phyloP scores from a whole-genome alignment of 2,888 invertebrate species.

The Latheticus oryzae region DNA sequence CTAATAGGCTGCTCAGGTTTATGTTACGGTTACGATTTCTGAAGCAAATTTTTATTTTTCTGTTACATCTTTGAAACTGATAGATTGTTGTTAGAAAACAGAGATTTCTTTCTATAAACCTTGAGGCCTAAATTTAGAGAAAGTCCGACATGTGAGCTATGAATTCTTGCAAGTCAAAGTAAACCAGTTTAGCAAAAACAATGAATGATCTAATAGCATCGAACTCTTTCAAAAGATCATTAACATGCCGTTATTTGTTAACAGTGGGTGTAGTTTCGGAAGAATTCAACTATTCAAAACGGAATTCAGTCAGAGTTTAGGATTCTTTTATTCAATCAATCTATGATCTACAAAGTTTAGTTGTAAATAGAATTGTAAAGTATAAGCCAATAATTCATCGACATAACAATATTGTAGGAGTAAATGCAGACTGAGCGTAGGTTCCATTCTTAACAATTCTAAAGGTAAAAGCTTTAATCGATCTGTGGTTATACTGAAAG shows the following conservation, averaged over 20 bases:
- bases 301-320: neutral
- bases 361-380: constrained; percentile 39
- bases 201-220: constrained; percentile 21
- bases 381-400: constrained; percentile 47
- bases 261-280: neutral
- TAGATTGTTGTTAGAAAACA: no score
- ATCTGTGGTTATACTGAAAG: constrained; percentile 1
- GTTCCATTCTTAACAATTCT: constrained; percentile 18
- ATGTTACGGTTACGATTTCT: no score
- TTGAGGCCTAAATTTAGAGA: no score
- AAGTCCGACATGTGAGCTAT: constrained; percentile 2
- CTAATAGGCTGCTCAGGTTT: no score
- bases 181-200: constrained; percentile 14
- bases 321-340: neutral
- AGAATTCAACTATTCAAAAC: neutral
- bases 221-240: constrained; percentile 12
- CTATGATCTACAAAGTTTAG: constrained; percentile 12
- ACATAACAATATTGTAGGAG: constrained; percentile 53
- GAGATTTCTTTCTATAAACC: no score
- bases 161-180: neutral
- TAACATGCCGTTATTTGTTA: constrained; percentile 7
- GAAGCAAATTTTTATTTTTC: no score
- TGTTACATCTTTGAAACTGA: no score
- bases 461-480: constrained; percentile 17
- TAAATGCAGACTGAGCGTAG: constrained; percentile 50